A percentile compares a stretch with the other conserved stretches of the same genome.
phyloP scores from a whole-genome alignment of 2,797 vertebrate genomes.

The Valencia hispanica region DNA sequence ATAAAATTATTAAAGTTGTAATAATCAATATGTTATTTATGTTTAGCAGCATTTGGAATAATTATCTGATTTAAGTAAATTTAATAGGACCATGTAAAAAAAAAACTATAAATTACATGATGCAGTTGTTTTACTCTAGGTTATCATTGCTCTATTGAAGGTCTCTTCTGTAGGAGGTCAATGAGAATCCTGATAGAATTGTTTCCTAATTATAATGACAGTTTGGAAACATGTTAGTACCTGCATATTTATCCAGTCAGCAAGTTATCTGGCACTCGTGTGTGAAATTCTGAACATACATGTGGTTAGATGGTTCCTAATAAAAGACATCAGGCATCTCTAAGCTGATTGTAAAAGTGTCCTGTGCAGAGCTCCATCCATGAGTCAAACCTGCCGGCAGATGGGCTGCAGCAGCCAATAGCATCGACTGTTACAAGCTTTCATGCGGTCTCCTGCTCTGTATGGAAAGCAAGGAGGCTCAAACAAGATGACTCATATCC shows the following conservation, averaged over 20 bases:
- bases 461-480: not conserved
- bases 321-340: too few species aligned
- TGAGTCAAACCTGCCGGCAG: not conserved
- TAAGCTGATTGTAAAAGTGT: not conserved
- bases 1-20: too few species aligned
- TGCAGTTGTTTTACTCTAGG: not conserved
- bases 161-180: too few species aligned
- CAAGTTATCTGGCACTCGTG: not conserved
- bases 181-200: too few species aligned
- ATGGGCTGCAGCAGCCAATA: too few species aligned
- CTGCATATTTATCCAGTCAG: too few species aligned
- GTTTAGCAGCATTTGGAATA: not conserved
- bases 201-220: too few species aligned
- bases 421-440: too few species aligned
- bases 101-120: too few species aligned
- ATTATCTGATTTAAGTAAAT: not conserved
- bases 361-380: not conserved
- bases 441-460: not conserved
- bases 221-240: too few species aligned
- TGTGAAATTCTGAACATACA: not conserved
- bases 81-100: not conserved
- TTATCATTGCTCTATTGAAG: not conserved
- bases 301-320: too few species aligned
- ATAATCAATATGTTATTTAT: not conserved
- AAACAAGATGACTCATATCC: not conserved